A percentile compares a stretch with the other conserved stretches of the same genome.
Conservation (phyloP, 2,113 vertebrate genomes). For the Actinemys pallida region DNA sequence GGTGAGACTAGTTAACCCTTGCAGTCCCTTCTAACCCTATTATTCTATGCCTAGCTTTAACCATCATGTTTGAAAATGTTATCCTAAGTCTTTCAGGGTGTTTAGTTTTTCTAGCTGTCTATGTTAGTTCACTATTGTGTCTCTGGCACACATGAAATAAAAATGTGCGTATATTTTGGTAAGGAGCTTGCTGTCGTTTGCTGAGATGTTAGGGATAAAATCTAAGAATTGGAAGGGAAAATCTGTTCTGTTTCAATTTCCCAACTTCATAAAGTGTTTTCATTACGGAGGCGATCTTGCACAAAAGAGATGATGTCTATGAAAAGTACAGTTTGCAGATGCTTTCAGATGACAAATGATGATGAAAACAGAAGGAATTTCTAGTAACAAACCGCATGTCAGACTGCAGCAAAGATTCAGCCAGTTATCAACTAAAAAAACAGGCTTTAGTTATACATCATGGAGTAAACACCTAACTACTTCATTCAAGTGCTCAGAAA, state of each 20-base stretch:
- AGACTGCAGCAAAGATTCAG: constrained; percentile 50
- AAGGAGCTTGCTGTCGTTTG: neutral
- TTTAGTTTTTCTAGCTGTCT: neutral
- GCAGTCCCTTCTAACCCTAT: neutral
- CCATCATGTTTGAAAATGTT: neutral
- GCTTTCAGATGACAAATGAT: constrained; percentile 57
- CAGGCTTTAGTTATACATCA: constrained; percentile 50
- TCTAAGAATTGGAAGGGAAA: constrained; percentile 19
- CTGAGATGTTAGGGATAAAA: neutral
- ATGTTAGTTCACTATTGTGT: neutral
- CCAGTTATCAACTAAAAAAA: constrained; percentile 28
- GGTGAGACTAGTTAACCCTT: neutral
- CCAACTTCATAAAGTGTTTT: constrained; percentile 23
- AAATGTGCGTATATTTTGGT: neutral
- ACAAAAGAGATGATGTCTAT: constrained; percentile 43
- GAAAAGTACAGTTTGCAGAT: constrained; percentile 22
- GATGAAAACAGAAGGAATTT: constrained; percentile 66
- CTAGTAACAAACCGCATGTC: constrained; percentile 68
- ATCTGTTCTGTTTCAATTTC: constrained; percentile 33
- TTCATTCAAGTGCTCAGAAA: constrained; percentile 62
- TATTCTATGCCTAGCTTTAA: neutral
- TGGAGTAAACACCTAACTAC: constrained; percentile 38
- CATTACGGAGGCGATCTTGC: constrained; percentile 43
- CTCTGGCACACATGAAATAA: neutral
- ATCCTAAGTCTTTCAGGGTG: fast-evolving